Percentiles rank a stretch among this genome's conserved stretches.
These are phyloP conservation scores for Triplophysa tibetana DNA, from an alignment of 2,113 vertebrate genomes.

Conservation along the genomic window DNA sequence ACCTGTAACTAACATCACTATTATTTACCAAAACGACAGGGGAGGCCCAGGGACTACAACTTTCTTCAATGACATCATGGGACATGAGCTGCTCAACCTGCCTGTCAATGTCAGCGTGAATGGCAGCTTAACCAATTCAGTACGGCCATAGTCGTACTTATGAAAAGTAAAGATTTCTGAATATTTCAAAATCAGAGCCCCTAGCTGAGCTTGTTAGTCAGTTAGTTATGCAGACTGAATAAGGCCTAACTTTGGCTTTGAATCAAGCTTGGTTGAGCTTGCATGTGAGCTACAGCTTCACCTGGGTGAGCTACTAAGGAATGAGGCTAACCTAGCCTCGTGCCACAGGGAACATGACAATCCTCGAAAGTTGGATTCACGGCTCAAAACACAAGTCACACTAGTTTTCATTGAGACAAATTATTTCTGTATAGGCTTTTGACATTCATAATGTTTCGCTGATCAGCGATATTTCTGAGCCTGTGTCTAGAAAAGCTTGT, in stretches of 20 bases:
- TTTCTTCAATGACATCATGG: slow-evolving; percentile 44
- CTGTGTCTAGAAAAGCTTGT: neutral
- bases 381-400: neutral
- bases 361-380: neutral
- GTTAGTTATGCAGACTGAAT: neutral
- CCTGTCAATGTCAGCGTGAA: slow-evolving; percentile 34
- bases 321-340: neutral
- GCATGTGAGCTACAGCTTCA: neutral
- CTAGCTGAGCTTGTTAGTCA: neutral
- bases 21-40: slow-evolving; percentile 42
- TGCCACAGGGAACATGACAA: neutral
- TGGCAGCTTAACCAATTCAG: slow-evolving; percentile 8
- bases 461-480: slow-evolving; percentile 8
- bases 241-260: neutral
- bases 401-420: neutral
- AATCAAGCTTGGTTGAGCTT: neutral
- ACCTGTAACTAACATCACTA: slow-evolving; percentile 44
- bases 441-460: neutral
- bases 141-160: slow-evolving; percentile 9
- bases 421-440: neutral
- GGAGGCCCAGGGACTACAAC: slow-evolving; percentile 40
- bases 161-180: too few species aligned
- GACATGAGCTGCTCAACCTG: slow-evolving; percentile 40
- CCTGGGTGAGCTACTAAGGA: neutral
- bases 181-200: too few species aligned